Base-by-base conservation (phyloP, 2,888 invertebrate genomes). In the Sphaerophoria taeniata region DNA sequence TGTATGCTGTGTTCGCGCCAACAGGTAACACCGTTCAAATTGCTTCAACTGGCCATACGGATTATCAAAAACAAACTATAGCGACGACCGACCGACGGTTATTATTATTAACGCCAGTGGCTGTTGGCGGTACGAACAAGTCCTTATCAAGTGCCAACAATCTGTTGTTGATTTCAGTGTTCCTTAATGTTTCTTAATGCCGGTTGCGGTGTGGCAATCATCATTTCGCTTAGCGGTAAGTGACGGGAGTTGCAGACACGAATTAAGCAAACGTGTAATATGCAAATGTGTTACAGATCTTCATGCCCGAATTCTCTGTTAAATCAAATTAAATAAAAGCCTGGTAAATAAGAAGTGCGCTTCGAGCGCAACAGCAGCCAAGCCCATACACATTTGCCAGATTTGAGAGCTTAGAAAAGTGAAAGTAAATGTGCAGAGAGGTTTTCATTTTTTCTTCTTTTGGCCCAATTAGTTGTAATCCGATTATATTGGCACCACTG, bases 41-140 rank as follows among this genome's bases (percentile, higher is more conserved):
- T 81, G 77, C 81, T 61, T 60, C 43, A 51, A 53, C 5, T n/a
- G n/a, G 73, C 4, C 67, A 31, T 4, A 36, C 6, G 73, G 81
- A 85, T 85, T 85, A 85, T 81, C 81, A 70, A 81, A 81, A 81
- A 85, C 84, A 85, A 85, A 85, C 84, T 85, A 81, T 85, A 61
- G 45, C 39, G 67, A 58, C 36, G 81, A 43, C 24, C 24, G 24
- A 24, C 1, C 24, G 24, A 24, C 2, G 24, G 24, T 24, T 24
- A 24, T 24, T 24, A 24, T 71, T 80, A 84, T 85, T 76, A 81
- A 72, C 56, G 84, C 84, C 76, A 51, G 9, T 55, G 75, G 80
- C 72, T 65, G 16, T 49, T 49, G 65, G 65, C 65, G 47, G 55
- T 65, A 24, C 14, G 53, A n/a, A 45, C 43, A 43, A n/a, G 47